These are phyloP conservation scores for Leptinotarsa peninsularis DNA, from an alignment of 2,888 invertebrate species.

Conservation along the genomic window DNA sequence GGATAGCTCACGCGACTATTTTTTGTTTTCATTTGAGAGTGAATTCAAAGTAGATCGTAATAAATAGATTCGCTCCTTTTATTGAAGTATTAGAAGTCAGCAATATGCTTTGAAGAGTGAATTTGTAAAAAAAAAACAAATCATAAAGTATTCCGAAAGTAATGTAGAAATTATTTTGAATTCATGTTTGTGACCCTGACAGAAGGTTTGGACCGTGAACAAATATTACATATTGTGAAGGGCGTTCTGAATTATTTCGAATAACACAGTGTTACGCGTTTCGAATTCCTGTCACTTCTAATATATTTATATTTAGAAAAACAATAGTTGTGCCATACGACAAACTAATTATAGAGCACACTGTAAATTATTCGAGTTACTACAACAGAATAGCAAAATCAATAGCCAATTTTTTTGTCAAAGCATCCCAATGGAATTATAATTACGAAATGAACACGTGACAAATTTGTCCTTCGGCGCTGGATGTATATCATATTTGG, in stretches of 20 bases:
- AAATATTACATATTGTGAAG: constrained; percentile 14
- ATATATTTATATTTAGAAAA: constrained; percentile 45
- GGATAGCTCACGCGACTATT: no score
- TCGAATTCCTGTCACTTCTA: constrained; percentile 34
- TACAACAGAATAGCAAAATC: constrained; percentile 27
- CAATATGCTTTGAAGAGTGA: no score
- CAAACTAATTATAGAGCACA: constrained; percentile 43
- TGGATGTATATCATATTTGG: not conserved
- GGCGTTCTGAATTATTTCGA: constrained; percentile 28
- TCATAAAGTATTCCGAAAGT: not conserved
- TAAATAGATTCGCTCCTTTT: no score
- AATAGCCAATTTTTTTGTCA: constrained; percentile 35
- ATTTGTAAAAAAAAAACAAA: not conserved
- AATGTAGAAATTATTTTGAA: no score
- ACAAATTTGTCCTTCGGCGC: no score
- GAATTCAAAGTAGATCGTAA: no score
- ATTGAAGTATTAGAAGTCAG: no score
- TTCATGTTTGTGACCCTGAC: not conserved
- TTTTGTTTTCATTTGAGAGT: no score
- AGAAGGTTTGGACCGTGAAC: not conserved
- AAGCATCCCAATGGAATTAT: not conserved
- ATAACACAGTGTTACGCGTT: constrained; percentile 20
- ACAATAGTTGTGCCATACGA: constrained; percentile 46
- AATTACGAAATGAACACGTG: constrained; percentile 14
- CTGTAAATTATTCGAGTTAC: constrained; percentile 35